Evolutionary conservation across 2,888 invertebrate species (phyloP), one percentile per base, ranked within the genome.

Genomic region (Anthrax anthrax): DNA sequence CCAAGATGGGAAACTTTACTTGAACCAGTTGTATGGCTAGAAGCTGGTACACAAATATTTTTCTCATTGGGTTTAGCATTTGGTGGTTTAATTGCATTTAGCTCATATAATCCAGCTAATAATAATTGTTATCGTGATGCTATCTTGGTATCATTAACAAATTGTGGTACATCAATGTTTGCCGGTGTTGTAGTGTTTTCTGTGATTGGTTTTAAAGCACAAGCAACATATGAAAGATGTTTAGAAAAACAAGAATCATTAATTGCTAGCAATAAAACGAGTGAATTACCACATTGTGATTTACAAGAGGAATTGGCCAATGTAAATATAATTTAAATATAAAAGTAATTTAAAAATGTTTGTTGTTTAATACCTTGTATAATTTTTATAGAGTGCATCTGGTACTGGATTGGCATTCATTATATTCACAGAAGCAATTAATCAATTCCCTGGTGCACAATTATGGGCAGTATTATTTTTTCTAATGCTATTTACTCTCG

Each of bases 21-120:
- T 34, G 94, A 94, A 70, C 95, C 95, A 10, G 88, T 90, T 0
- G 95, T 96, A 0, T 96, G 96, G 96, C 70, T 96, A 45, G 95
- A 96, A 70, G 95, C 96, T 0, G 95, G 95, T 3, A 95, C 95
- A 0, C 96, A 96, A 67, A 95, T 96, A 58, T 96, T 96, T 72
- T 96, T 95, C 69, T 95, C 94, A 0, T 75, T 95, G 50, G 95
- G 95, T 10, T 70, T 96, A 42, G 95, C 94, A 1, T 96, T 96
- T 58, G 96, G 96, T 13, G 95, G 95, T 10, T 72, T 96, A 36
- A 95, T 96, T 51, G 95, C 95, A 1, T 96, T 95, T 63, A 68
- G 67, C 50, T 95, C 95, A 1, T 96, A 96, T 70, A 96, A 95
- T 69, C 92, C 94, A 1, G 88, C 91, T 3, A 91, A 94, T 63